phyloP scores from a whole-genome alignment of 37 sponge, comb jelly and placozoan genomes.

The Theonella swinhoei region DNA sequence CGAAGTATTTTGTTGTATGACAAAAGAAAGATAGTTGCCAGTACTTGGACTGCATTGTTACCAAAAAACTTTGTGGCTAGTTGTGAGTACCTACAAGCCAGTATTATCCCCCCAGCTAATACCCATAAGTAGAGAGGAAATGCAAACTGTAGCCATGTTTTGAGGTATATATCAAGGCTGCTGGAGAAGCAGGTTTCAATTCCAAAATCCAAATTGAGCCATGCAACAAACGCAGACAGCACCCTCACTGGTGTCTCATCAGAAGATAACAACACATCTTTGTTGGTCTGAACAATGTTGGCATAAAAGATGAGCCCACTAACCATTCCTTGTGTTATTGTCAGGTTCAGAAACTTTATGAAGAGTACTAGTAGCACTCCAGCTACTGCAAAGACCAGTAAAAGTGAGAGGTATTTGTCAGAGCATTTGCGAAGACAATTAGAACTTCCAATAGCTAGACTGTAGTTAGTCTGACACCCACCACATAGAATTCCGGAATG shows the following conservation, averaged over 20 bases:
- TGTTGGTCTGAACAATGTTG: constrained; percentile 18
- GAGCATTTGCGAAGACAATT: constrained; percentile 11
- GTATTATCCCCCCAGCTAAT: background rate
- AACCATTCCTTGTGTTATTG: constrained; percentile 31
- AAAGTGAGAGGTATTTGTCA: background rate
- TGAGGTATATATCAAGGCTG: constrained; percentile 33
- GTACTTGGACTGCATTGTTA: background rate
- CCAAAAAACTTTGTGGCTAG: background rate
- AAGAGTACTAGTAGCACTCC: constrained; percentile 21
- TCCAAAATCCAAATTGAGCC: constrained; percentile 32
- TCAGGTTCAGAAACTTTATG: constrained; percentile 28
- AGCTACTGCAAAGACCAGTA: constrained; percentile 22
- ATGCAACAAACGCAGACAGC: constrained; percentile 5
- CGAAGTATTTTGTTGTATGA: background rate
- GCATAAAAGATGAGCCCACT: constrained; percentile 52
- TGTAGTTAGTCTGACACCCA: constrained; percentile 17
- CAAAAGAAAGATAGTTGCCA: background rate
- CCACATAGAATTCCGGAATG: constrained; percentile 56
- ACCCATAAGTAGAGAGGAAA: constrained; percentile 14
- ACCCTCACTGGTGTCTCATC: background rate
- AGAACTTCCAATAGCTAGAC: constrained; percentile 30
- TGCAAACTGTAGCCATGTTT: constrained; percentile 7
- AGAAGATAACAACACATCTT: background rate
- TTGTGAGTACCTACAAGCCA: background rate
- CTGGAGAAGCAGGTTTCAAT: constrained; percentile 43